A percentile compares a stretch with the other conserved stretches of the same genome.
These are phyloP conservation scores for Acanthiza pusilla DNA, from an alignment of 2,797 vertebrate species.

Conservation along the genomic window DNA sequence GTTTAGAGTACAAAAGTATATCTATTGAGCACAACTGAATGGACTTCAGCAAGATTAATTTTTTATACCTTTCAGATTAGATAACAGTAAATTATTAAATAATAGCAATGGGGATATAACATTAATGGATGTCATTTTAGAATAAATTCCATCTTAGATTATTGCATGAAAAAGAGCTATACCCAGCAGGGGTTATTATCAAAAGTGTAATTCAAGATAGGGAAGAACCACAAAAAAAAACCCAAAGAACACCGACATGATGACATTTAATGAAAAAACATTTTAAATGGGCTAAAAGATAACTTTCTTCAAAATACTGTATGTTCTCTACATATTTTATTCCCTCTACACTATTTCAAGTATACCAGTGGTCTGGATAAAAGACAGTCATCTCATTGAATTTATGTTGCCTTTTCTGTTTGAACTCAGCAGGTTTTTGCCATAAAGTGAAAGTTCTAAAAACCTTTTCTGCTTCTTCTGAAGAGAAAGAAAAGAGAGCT, in stretches of 20 bases:
- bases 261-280: not conserved
- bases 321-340: not conserved
- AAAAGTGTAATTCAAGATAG: not conserved
- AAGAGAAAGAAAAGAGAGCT: not conserved
- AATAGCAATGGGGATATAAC: not conserved
- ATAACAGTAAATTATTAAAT: not conserved
- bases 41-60: not conserved
- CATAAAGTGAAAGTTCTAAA: constrained; percentile 11
- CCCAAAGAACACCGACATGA: rapidly evolving
- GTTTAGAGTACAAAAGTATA: not conserved
- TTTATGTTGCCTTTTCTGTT: constrained; percentile 13
- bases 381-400: not conserved
- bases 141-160: not conserved
- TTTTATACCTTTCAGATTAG: not conserved
- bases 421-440: constrained; percentile 29
- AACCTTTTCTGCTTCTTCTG: not conserved
- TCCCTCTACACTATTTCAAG: not conserved
- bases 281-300: not conserved
- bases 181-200: not conserved
- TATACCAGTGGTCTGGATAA: not conserved
- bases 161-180: not conserved
- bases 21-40: not conserved
- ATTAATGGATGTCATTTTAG: not conserved
- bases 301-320: not conserved
- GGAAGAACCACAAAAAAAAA: not conserved